Evolutionary conservation across 2,113 vertebrate species (phyloP), one percentile per base, ranked within the genome.

Genomic region (Baryphthengus martii): DNA sequence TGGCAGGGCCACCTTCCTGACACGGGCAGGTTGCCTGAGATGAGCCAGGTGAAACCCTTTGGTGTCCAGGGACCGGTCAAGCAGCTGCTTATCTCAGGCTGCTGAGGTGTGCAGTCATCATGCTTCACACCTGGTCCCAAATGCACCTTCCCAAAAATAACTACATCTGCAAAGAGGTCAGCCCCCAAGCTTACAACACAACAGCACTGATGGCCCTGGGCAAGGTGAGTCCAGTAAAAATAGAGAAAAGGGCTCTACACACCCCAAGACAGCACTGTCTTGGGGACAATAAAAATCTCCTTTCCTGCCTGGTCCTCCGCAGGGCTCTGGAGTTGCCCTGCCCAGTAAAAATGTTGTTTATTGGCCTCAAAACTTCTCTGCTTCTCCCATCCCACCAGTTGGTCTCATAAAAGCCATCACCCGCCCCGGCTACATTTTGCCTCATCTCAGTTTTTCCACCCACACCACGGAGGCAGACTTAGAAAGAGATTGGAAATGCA

Each of bases 1-100:
- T 9, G 20, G 26, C 53, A 26, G 24, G 3, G 45, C 3, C 24
- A 2, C 31, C 18, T 33, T 18, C 31, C 39, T 2, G 23, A 17
- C 9, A 1, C 0, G 4, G 23, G 6, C 17, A 11, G 0, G 0
- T 29, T 1, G 2, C 44, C 53, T 4, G 53, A 25, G 74, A n/a
- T 0, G 47, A 45, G 52, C 20, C 68, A 6, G 40, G 44, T 0
- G 1, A 39, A 70, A 61, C 4, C 1, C 37, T 17, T 19, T 17
- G 1, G 0, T 1, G 9, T 9, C 7, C 77, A 21, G 49, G 58
- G 28, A 19, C 0, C 0, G 20, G 37, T 49, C 75, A 29, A 53
- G n/a, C 35, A 71, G 76, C 21, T 2, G 3, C 79, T 81, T n/a
- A 61, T 40, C 84, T 3, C 3, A 0, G 40, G 76, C 65, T 78